These are phyloP conservation scores for Xanthorhoe designata DNA, from an alignment of 2,888 invertebrate genomes.

Conservation along the genomic window DNA sequence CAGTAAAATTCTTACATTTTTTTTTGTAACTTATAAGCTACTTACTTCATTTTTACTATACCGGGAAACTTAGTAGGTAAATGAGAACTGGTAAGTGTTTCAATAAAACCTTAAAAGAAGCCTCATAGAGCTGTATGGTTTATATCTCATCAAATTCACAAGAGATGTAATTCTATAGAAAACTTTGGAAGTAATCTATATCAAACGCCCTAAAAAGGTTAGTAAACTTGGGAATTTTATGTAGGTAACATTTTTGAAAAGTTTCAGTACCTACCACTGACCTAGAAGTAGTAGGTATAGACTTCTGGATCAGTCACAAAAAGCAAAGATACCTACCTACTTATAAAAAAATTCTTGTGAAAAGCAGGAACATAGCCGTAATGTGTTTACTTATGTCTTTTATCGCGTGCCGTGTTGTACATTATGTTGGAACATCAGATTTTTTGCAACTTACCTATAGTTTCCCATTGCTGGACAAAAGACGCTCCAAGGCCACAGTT, in stretches of 20 bases:
- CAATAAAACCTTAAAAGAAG: not conserved
- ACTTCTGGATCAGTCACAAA: too few species aligned
- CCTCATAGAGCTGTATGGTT: not conserved
- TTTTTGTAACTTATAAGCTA: not conserved
- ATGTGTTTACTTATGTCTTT: too few species aligned
- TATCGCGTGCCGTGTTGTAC: too few species aligned
- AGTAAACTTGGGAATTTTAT: slow-evolving; percentile 21
- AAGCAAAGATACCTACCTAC: too few species aligned
- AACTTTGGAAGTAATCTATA: slow-evolving; percentile 25
- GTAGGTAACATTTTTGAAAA: slow-evolving; percentile 24
- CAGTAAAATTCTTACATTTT: not conserved
- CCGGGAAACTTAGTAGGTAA: not conserved
- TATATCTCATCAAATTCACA: slow-evolving; percentile 14
- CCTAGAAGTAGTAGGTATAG: too few species aligned
- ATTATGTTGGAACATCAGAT: too few species aligned
- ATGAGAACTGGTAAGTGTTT: not conserved
- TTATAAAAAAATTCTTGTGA: too few species aligned
- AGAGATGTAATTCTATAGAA: slow-evolving; percentile 1
- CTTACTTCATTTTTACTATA: not conserved
- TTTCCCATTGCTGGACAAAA: too few species aligned
- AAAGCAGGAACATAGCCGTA: too few species aligned
- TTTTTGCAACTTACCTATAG: too few species aligned
- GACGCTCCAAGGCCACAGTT: too few species aligned
- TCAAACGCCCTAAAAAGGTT: slow-evolving; percentile 17
- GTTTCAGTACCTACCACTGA: slow-evolving; percentile 15